Evolutionary conservation across 92 coral and sea anemone genomes (phyloP), one percentile per base, ranked within the genome.

Genomic region (Phenganax marumi): DNA sequence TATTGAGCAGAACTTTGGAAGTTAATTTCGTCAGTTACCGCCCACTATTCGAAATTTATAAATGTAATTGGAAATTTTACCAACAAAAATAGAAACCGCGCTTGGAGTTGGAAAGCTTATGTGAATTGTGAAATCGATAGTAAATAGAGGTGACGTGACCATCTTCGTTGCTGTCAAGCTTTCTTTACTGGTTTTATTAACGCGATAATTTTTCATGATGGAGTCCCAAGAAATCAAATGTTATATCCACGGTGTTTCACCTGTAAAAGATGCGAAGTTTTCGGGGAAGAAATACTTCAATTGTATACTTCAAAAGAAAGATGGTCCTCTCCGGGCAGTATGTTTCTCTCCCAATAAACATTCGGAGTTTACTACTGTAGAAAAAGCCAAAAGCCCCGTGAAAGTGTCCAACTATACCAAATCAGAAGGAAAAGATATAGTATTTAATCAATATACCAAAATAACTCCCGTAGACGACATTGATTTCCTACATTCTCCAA

Each of bases 401-500:
- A 64, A 64, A 64, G 70, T 64, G 70, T 64, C 70, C 12, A 54
- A 54, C 17, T 54, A 54, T 54, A 17, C 11, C 10, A 54, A 54
- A 54, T 54, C 60, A 10, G 11, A 54, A 54, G 60, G 60, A 10
- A 54, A 54, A 54, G 60, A 54, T 54, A 17, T 54, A 10, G 60
- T 54, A 54, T 54, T 54, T 17, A 54, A 54, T 17, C 60, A 54
- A 17, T 17, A 54, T 17, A 54, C 60, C 10, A 64, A 64, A n/a
- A 64, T 64, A 64, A 26, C 70, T 21, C 70, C 70, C 26, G 14
- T 64, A 10, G 70, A 64, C 70, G 47, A 64, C 70, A 64, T 64
- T 64, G 70, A 64, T 64, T 64, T 64, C 47, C 70, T 8, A 64
- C 70, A 64, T 64, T 64, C 70, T 21, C 1, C 33, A 13, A 64